phyloP scores from a whole-genome alignment of 2,888 invertebrate genomes.

The Erpobdella octoculata region DNA sequence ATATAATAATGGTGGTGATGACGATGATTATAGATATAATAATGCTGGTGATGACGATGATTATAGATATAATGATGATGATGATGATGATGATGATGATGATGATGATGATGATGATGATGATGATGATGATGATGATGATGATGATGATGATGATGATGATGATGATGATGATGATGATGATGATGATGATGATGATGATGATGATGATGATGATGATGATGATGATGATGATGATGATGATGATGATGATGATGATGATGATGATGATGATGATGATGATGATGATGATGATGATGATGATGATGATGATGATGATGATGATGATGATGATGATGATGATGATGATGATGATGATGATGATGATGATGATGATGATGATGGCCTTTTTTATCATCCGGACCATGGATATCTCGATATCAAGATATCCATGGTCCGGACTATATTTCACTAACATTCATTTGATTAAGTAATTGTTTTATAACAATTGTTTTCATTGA shows the following conservation, averaged over 20 bases:
- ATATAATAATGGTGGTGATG: neutral
- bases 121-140: neutral
- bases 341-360: conserved; percentile 14
- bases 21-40: neutral
- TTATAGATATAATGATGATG: neutral
- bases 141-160: conserved; percentile 11
- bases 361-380: conserved; percentile 23
- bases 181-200: conserved; percentile 21
- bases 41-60: neutral
- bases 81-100: neutral
- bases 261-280: neutral
- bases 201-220: conserved; percentile 18
- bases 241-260: neutral
- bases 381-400: neutral
- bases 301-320: neutral
- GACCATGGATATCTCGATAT: neutral
- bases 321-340: neutral
- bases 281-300: neutral
- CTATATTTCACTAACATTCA: no score
- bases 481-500: no score
- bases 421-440: neutral
- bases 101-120: neutral
- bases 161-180: conserved; percentile 18
- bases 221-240: neutral
- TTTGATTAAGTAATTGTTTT: no score